These are phyloP conservation scores for Ciona savignyi DNA, from an alignment of 23 tunicate genomes.

Conservation along the genomic window DNA sequence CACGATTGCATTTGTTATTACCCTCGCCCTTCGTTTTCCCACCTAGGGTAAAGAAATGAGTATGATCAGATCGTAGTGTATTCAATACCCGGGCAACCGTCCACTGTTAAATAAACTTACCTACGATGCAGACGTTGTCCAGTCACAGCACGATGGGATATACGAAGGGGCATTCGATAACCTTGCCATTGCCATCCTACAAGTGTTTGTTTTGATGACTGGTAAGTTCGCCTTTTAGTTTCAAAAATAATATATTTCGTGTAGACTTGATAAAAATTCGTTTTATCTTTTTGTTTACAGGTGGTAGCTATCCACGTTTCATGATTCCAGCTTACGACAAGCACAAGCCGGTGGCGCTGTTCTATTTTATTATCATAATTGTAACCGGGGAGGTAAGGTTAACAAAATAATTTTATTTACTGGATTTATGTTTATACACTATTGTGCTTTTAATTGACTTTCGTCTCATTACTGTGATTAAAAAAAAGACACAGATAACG, in stretches of 20 bases:
- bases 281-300: conserved; percentile 13
- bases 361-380: conserved; percentile 57
- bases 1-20: too few relatives aligned
- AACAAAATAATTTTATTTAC: too few relatives aligned
- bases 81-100: not conserved
- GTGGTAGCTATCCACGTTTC: conserved; percentile 80
- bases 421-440: too few relatives aligned
- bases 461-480: too few relatives aligned
- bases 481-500: too few relatives aligned
- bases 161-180: conserved; percentile 59
- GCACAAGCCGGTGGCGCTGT: conserved; percentile 26
- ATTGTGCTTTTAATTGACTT: too few relatives aligned
- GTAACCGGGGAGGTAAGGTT: conserved; percentile 66
- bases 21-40: too few relatives aligned
- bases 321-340: conserved; percentile 70
- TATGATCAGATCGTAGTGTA: too few relatives aligned
- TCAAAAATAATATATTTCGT: not conserved
- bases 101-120: not conserved
- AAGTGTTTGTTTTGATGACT: conserved; percentile 77
- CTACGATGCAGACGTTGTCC: conserved; percentile 18
- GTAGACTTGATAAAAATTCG: not conserved
- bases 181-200: conserved; percentile 54
- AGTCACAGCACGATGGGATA: conserved; percentile 41
- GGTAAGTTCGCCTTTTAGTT: conserved; percentile 13
- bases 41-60: too few relatives aligned